A percentile compares a stretch with the other conserved stretches of the same genome.
These are phyloP conservation scores for Malurus leucopterus DNA, from an alignment of 2,797 vertebrate species.

Conservation along the genomic window DNA sequence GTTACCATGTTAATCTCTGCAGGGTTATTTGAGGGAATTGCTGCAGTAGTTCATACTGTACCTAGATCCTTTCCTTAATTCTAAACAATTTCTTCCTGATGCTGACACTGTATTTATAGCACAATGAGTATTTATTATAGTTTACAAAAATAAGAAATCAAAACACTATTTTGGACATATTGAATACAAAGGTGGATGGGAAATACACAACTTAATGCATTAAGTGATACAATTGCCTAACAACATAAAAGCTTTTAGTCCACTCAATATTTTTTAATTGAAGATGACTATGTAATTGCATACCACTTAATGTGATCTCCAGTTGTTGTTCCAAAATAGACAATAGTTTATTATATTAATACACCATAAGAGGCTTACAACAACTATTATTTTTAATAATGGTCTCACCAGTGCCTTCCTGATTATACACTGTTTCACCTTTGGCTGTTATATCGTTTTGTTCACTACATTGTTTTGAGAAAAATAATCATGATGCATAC, in stretches of 20 bases:
- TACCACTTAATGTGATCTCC: background rate
- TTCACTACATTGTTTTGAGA: conserved; percentile 1
- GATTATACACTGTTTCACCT: background rate
- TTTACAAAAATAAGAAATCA: background rate
- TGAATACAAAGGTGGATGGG: background rate
- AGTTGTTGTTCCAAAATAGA: conserved; percentile 18
- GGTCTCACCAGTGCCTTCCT: background rate
- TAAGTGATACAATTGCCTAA: background rate
- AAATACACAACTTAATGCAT: background rate
- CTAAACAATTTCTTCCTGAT: background rate
- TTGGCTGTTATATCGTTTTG: background rate
- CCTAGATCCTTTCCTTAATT: background rate
- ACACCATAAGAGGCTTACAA: conserved; percentile 16
- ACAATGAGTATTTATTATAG: background rate
- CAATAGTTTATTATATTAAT: conserved; percentile 8
- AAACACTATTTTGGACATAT: background rate
- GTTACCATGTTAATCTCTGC: conserved; percentile 42
- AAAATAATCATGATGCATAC: background rate
- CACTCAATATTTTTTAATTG: conserved; percentile 7
- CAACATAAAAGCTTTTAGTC: background rate
- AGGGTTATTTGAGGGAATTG: background rate
- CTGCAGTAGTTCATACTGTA: background rate
- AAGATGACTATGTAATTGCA: background rate
- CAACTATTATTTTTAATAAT: conserved; percentile 14
- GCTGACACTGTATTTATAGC: background rate